Percentiles rank a stretch among this genome's conserved stretches.
phyloP scores from a whole-genome alignment of 1,140 invertebrate species.

The Hermetia illucens region DNA sequence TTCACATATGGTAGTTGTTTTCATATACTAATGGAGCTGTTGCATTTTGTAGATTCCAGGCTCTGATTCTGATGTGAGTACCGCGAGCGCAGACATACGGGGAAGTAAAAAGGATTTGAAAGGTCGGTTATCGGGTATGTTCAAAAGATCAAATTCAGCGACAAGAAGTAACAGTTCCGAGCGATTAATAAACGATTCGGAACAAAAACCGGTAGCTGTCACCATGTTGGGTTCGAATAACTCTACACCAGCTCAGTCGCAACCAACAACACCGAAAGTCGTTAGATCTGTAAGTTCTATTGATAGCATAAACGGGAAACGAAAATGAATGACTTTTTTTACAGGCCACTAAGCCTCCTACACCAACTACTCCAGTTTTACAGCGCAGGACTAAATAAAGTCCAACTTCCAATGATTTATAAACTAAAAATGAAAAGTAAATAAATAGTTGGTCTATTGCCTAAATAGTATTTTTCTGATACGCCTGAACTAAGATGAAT shows the following conservation, averaged over 20 bases:
- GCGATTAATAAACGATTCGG: slow-evolving; percentile 13
- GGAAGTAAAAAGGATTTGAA: slow-evolving; percentile 61
- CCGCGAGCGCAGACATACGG: slow-evolving; percentile 40
- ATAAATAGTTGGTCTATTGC: no score
- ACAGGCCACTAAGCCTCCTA: slow-evolving; percentile 24
- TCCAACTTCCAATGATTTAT: no score
- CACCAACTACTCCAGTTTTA: slow-evolving; percentile 22
- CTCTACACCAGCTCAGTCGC: slow-evolving; percentile 22
- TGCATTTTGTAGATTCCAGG: slow-evolving; percentile 37
- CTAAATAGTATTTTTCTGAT: no score
- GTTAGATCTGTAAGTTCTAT: slow-evolving; percentile 15
- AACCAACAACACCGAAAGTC: slow-evolving; percentile 16
- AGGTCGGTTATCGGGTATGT: slow-evolving; percentile 67
- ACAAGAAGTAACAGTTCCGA: slow-evolving; percentile 25
- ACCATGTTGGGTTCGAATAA: slow-evolving; percentile 24
- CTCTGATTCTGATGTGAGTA: slow-evolving; percentile 63
- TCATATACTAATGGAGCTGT: neutral
- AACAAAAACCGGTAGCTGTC: slow-evolving; percentile 22
- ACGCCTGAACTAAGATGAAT: no score
- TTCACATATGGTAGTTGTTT: neutral
- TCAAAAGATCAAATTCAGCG: slow-evolving; percentile 43
- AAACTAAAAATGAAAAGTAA: no score
- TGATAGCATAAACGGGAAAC: neutral
- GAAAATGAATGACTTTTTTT: slow-evolving; percentile 2
- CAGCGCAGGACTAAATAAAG: slow-evolving; percentile 21